Base-by-base conservation (phyloP, 2,113 vertebrate genomes). In the Acanthochromis polyacanthus region DNA sequence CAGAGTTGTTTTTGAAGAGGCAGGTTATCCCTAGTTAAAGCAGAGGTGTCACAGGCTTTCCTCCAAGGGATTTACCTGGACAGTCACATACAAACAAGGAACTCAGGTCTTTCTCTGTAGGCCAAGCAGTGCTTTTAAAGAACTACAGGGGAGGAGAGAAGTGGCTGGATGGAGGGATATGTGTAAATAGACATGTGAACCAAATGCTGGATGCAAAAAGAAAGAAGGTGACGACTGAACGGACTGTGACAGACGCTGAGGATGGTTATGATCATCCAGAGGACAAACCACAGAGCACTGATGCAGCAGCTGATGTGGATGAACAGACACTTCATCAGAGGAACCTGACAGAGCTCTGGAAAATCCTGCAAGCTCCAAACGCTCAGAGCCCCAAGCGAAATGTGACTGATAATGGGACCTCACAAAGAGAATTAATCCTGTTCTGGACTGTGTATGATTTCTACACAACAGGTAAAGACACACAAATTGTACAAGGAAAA, bases 81-180 rank as follows among this genome's bases (percentile, higher is more conserved):
- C 16, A 14, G 62, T n/a, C 10, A 32, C 16, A 0, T 7, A 14
- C 16, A 5, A 32, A 50, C 11, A n/a, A 17, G 6, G n/a, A 51
- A 28, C 45, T 51, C 25, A 32, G 25, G 12, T 50, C 23, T 50
- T 65, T 51, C 45, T 65, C 62, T 65, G 6, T 65, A 11, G 62
- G 62, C 32, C 62, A 51, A 25, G 17, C 62, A 0, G 46, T 65
- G 25, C 62, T 51, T 11, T 25, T 65, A 2, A 65, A 32, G 50
- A 65, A 32, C 22, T 32, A 30, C 12, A 50, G 46, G 62, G 62
- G 50, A 52, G 17, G n/a, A 52, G 19, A 52, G n/a, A 52, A 22
- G 50, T 52, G 50, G 50, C 8, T 52, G 1, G 7, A 52, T 52
- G 50, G 50, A n/a, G 48, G 8, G 20, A 52, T n/a, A n/a, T 1